These are phyloP conservation scores for Platysternon megacephalum DNA, from an alignment of 2,113 vertebrate species.

Conservation along the genomic window DNA sequence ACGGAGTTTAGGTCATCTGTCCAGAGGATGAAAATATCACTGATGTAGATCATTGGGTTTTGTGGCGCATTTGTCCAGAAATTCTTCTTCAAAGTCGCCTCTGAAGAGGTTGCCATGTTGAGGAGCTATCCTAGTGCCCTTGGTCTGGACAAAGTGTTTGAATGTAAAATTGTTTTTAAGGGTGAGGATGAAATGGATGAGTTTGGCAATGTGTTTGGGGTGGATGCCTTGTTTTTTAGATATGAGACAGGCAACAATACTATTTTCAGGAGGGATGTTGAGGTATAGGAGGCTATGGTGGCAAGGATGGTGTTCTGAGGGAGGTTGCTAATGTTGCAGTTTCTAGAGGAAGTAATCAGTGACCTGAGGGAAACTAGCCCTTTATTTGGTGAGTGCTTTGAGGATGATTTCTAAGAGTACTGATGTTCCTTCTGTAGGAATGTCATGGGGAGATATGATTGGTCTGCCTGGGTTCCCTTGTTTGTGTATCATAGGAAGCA, in stretches of 20 bases:
- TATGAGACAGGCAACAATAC: not conserved
- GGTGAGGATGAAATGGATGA: not conserved
- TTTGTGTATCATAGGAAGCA: too few species aligned
- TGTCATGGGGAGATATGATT: too few species aligned
- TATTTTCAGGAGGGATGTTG: not conserved
- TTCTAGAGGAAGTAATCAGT: too few species aligned
- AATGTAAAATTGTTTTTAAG: not conserved
- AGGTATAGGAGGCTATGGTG: too few species aligned
- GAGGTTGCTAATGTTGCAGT: too few species aligned
- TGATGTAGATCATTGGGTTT: not conserved
- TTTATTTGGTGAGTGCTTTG: too few species aligned
- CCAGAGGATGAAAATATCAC: not conserved
- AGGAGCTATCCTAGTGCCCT: not conserved
- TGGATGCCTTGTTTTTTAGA: not conserved
- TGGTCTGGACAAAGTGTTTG: not conserved
- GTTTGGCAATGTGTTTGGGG: not conserved
- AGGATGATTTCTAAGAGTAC: too few species aligned
- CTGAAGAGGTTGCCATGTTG: not conserved
- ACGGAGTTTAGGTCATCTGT: not conserved
- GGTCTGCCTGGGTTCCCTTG: too few species aligned
- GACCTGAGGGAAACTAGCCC: too few species aligned
- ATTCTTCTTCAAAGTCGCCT: not conserved
- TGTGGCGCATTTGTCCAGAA: not conserved
- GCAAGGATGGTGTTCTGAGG: too few species aligned
- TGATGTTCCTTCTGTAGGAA: too few species aligned